Evolutionary conservation across 2,888 invertebrate species (phyloP).

Genomic region (Lasioglossum leucozonium): DNA sequence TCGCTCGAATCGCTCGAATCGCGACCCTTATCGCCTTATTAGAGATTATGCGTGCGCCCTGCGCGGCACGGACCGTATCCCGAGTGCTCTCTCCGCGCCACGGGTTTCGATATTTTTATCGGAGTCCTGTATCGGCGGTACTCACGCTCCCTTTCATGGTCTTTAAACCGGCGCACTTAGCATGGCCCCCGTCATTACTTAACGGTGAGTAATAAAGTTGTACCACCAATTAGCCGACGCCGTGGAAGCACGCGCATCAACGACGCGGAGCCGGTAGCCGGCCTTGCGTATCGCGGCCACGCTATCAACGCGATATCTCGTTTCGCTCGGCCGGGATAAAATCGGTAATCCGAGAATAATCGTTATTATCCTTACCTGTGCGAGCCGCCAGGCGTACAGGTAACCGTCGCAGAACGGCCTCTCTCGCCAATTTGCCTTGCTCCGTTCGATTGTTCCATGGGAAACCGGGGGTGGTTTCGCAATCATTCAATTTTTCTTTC

Average conservation of each 20-base stretch:
- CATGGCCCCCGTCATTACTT: conserved; percentile 77
- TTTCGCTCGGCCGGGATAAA: conserved; percentile 64
- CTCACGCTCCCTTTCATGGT: conserved; percentile 77
- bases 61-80: conserved; percentile 16
- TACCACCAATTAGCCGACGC: conserved; percentile 78
- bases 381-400: background rate
- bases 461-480: conserved; percentile 1
- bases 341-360: conserved; percentile 66
- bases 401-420: background rate
- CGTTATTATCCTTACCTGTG: conserved; percentile 52
- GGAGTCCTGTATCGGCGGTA: conserved; percentile 68
- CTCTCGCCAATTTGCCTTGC: background rate
- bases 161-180: conserved; percentile 74
- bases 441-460: conserved; percentile 17
- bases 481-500: background rate
- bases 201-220: conserved; percentile 81
- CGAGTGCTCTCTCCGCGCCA: conserved; percentile 33
- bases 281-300: conserved; percentile 59
- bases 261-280: conserved; percentile 50
- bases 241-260: conserved; percentile 62
- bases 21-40: conserved; percentile 82
- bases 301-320: conserved; percentile 64
- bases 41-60: conserved; percentile 63
- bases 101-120: conserved; percentile 69
- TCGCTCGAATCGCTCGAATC: conserved; percentile 75